Evolutionary conservation across 2,888 invertebrate genomes (phyloP).

Genomic region (Drosophila putrida): DNA sequence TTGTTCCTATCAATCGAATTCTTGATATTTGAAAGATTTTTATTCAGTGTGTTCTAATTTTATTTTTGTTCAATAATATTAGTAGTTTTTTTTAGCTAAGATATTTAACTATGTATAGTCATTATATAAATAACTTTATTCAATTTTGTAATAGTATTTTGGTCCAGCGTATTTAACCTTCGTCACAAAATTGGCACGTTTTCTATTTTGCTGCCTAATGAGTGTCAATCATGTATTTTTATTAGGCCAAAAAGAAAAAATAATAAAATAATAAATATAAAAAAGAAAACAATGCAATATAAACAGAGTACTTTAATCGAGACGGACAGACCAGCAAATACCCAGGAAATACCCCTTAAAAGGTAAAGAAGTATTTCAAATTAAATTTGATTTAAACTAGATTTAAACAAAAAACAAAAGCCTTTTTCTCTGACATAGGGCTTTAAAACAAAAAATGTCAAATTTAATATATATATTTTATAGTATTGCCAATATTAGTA

Average conservation of each 20-base stretch:
- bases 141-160: not conserved
- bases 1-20: not conserved
- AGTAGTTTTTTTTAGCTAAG: too few species aligned
- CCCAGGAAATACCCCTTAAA: not conserved
- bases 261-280: not conserved
- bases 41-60: not conserved
- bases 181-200: constrained; percentile 23
- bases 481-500: too few species aligned
- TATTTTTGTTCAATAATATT: not conserved
- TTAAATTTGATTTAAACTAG: not conserved
- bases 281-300: constrained; percentile 15
- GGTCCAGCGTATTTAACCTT: constrained; percentile 12
- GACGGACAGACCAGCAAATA: not conserved
- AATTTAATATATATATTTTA: too few species aligned
- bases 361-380: too few species aligned
- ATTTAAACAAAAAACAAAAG: too few species aligned
- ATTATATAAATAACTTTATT: not conserved
- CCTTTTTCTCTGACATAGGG: not conserved
- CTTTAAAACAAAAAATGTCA: not conserved
- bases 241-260: constrained; percentile 10
- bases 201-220: constrained; percentile 20
- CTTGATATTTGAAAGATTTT: not conserved
- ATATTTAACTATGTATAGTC: too few species aligned
- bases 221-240: constrained; percentile 16
- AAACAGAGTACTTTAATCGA: not conserved